These are phyloP conservation scores for Drosophila meridionalis DNA, from an alignment of 2,888 invertebrate species.

Conservation along the genomic window DNA sequence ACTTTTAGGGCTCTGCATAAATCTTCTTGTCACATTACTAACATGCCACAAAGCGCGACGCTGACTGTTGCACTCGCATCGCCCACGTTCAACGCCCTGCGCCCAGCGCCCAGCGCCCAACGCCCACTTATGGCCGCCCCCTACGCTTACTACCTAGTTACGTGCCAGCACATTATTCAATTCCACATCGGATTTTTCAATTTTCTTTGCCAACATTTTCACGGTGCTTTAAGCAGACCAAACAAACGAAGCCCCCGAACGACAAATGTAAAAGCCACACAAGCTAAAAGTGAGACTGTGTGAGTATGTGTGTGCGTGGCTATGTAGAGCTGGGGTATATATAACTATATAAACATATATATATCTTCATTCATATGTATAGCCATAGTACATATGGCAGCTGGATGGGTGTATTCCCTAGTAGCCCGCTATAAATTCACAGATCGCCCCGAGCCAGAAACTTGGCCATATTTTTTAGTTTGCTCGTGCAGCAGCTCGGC, in stretches of 20 bases:
- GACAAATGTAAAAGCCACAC: constrained; percentile 55
- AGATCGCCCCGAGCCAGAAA: constrained; percentile 74
- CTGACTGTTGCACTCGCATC: constrained; percentile 6
- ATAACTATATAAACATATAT: constrained; percentile 22
- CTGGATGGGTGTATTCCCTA: constrained; percentile 65
- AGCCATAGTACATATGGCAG: constrained; percentile 21
- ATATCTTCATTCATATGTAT: constrained; percentile 9
- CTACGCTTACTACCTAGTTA: constrained; percentile 6
- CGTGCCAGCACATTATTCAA: constrained; percentile 63
- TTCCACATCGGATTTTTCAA: constrained; percentile 74
- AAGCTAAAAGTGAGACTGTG: constrained; percentile 22
- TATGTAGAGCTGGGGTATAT: constrained; percentile 12
- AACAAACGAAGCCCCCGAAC: constrained; percentile 23
- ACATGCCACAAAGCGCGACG: constrained; percentile 51
- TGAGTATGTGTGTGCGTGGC: constrained; percentile 2
- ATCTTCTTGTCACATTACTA: constrained; percentile 64
- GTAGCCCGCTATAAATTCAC: constrained; percentile 75
- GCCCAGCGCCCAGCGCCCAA: neutral
- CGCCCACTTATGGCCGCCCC: neutral
- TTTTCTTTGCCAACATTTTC: constrained; percentile 68
- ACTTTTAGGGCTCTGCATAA: constrained; percentile 64
- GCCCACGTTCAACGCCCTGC: neutral
- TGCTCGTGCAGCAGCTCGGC: constrained; percentile 49
- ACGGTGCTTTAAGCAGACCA: constrained; percentile 73
- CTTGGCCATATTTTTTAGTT: constrained; percentile 79